A percentile compares a stretch with the other conserved stretches of the same genome.
These are phyloP conservation scores for Zeus faber DNA, from an alignment of 2,113 vertebrate genomes.

Conservation along the genomic window DNA sequence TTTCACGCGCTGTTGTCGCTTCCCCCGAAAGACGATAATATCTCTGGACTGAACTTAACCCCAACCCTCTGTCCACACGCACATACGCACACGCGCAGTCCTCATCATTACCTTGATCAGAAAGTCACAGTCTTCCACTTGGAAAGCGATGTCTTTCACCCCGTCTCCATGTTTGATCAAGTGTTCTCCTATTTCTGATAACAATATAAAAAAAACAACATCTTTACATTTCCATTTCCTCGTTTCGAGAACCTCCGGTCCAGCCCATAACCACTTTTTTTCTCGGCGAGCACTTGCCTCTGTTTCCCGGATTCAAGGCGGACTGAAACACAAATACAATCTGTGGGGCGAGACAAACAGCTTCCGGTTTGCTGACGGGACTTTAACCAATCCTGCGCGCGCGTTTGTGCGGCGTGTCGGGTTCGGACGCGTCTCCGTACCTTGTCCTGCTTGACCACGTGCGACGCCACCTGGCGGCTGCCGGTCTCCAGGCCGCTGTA, in stretches of 20 bases:
- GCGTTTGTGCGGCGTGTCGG: background rate
- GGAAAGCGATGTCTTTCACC: conserved; percentile 80
- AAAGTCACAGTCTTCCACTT: conserved; percentile 81
- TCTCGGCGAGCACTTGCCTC: conserved; percentile 54
- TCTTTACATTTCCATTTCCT: background rate
- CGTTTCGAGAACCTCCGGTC: background rate
- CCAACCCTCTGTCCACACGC: too few relatives aligned
- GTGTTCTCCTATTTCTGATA: conserved; percentile 74
- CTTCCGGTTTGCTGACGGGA: background rate
- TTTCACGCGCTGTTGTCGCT: conserved; percentile 6
- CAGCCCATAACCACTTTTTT: too few relatives aligned
- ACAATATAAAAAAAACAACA: conserved; percentile 8
- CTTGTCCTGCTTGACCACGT: conserved; percentile 79
- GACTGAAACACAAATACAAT: conserved; percentile 77
- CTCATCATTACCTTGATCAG: conserved; percentile 71
- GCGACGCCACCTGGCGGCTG: conserved; percentile 72
- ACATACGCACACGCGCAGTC: too few relatives aligned
- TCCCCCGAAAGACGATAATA: too few relatives aligned
- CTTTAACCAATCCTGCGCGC: background rate
- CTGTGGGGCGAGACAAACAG: conserved; percentile 47
- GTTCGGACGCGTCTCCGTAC: conserved; percentile 44
- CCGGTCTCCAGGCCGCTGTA: conserved; percentile 81
- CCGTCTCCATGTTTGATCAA: conserved; percentile 77
- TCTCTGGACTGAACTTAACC: too few relatives aligned
- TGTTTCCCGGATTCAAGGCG: conserved; percentile 77